Evolutionary conservation across 2,888 invertebrate species (phyloP).

Genomic region (Nemurella pictetii): DNA sequence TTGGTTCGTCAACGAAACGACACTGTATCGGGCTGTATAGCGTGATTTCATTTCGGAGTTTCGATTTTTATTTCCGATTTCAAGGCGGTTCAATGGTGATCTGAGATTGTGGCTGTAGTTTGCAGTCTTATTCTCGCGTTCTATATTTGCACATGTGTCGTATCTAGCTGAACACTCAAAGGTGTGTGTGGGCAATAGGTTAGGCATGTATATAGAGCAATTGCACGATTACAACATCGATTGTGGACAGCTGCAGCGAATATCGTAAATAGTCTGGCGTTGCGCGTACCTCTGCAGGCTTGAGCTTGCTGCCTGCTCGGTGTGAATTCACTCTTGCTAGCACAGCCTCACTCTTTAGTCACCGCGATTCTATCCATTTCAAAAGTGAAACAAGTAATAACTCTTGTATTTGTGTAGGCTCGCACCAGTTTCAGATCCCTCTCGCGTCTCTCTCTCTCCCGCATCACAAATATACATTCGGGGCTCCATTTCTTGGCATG

Average conservation of each 20-base stretch:
- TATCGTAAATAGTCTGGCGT: not conserved
- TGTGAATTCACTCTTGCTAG: no score
- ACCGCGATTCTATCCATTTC: not conserved
- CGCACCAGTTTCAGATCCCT: no score
- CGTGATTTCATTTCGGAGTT: not conserved
- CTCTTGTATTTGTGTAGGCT: no score
- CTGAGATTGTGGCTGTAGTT: not conserved
- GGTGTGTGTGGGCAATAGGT: not conserved
- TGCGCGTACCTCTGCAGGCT: not conserved
- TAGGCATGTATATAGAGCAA: not conserved
- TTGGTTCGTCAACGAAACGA: not conserved
- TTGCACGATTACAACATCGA: not conserved
- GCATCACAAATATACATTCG: constrained; percentile 25
- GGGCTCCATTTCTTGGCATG: constrained; percentile 26
- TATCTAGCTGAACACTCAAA: not conserved
- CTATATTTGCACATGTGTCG: not conserved
- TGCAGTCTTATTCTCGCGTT: no score
- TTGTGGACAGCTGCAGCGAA: not conserved
- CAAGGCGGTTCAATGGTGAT: not conserved
- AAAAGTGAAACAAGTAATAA: not conserved
- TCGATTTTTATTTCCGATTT: not conserved
- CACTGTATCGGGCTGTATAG: no score
- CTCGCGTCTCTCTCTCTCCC: not conserved
- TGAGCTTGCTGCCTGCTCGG: no score
- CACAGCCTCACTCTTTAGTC: no score